Percentiles rank a stretch among this genome's conserved stretches.
Evolutionary conservation across 2,113 vertebrate species (phyloP).

Genomic region (Prunella himalayana): DNA sequence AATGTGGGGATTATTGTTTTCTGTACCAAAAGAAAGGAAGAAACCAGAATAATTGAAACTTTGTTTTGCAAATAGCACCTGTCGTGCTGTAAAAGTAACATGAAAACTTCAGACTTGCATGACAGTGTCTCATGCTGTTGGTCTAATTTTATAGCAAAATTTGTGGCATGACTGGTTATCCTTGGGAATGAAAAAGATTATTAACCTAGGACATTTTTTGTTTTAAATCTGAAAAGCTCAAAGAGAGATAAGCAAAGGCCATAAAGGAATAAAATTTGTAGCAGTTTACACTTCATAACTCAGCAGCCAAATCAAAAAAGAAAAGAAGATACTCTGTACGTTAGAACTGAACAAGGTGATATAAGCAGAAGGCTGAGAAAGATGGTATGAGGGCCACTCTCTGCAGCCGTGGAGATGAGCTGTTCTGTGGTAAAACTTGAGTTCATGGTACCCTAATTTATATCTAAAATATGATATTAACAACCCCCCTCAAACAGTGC

Average conservation of each 20-base stretch:
- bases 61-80: not conserved
- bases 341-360: not conserved
- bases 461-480: not conserved
- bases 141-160: not conserved
- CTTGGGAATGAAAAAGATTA: not conserved
- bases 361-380: not conserved
- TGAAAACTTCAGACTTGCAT: not conserved
- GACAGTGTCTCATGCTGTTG: not conserved
- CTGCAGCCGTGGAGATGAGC: not conserved
- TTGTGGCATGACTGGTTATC: rapidly evolving
- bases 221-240: not conserved
- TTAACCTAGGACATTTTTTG: rapidly evolving
- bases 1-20: not conserved
- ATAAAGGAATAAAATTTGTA: not conserved
- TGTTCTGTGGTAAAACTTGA: not conserved
- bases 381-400: not conserved
- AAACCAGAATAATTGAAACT: not conserved
- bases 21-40: not conserved
- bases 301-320: not conserved
- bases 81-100: not conserved
- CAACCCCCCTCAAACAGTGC: rapidly evolving
- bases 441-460: not conserved
- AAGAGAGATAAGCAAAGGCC: too few relatives aligned
- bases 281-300: not conserved
- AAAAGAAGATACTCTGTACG: not conserved